Evolutionary conservation across 2,888 invertebrate genomes (phyloP), one percentile per base, ranked within the genome.

Genomic region (Synergus itoensis): DNA sequence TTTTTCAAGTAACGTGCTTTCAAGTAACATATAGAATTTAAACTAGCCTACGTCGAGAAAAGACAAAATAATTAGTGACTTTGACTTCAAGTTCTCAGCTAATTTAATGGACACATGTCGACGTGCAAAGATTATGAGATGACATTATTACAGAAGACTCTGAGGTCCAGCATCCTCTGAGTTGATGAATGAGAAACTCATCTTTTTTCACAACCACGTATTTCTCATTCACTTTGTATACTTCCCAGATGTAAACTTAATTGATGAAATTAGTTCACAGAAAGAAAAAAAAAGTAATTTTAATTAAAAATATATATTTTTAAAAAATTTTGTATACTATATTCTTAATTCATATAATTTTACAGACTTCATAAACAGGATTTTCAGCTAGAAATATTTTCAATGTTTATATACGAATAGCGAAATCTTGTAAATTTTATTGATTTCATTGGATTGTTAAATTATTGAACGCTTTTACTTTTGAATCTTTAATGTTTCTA

Each of bases 41-140:
- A 5, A 36, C 43, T 65, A 3, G n/a, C 4, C 21, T 18, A 11
- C 60, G 9, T 60, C 4, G 11, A 60, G 21, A 60, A 60, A 60
- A 21, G 4, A 60, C 21, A 60, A 60, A 60, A 60, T 60, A 60
- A 60, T 60, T 60, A 60, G 60, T 60, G 21, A 21, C 60, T 60
- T 60, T 60, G 21, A 21, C 21, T 60, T 60, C 21, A 11, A 11
- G 18, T 60, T 0, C 12, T 12, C 11, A 21, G 21, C 18, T 60
- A 60, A 60, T 21, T 60, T 21, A 21, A 60, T 60, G 60, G 60
- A 60, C 60, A 60, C 21, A n/a, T 21, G 21, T 18, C 4, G 21
- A 21, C 4, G 21, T 60, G 48, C 45, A 48, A 48, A 69, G 48
- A 36, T 69, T 48, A 69, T 69, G 28, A 69, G 69, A 45, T 28